Base-by-base conservation (phyloP, 1,140 invertebrate genomes). In the Plectus sambesii region DNA sequence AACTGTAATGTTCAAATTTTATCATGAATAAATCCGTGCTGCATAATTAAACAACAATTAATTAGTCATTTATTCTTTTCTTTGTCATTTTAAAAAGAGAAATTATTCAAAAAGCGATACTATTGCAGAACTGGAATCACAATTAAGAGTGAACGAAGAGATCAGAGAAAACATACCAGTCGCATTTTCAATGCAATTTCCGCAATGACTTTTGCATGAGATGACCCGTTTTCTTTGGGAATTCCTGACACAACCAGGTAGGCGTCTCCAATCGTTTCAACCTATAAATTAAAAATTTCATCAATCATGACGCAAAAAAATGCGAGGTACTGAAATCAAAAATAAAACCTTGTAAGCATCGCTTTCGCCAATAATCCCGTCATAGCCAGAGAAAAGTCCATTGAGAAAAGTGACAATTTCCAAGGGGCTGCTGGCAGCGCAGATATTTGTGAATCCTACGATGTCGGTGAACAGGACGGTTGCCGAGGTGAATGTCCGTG, bases 211-310 rank as follows among this genome's bases (percentile, higher is more conserved):
- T 12, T 33, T 17, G 17, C 30, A 17, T 33, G 30, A 12, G 12
- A 17, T 17, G 17, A 12, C 30, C 82, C 82, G 70, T 85, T 86
- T 69, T 78, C 78, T 0, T 81, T 78, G 1, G 83, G 83, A 33
- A 85, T 69, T 29, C 83, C 83, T 5, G 82, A 83, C 2, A 81
- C 81, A 0, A 85, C 83, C 84, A 88, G 86, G 66, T 88, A 88
- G 0, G 84, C 85, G 68, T 87, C 84, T 0, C 84, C 83, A 46
- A 87, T 87, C 0, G 85, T 87, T 70, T 87, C 84, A 12, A 87
- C 85, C 72, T 74, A 49, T 45, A 46, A 48, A 57, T 26, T 30
- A 47, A 40, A 15, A 27, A 6, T 12, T 44, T 6, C 30, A 12
- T 17, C 12, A 33, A 6, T n/a, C 17, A 12, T 33, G 17, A 33